Percentiles rank a stretch among this genome's conserved stretches.
These are phyloP conservation scores for Plestiodon gilberti DNA, from an alignment of 2,113 vertebrate genomes.

Conservation along the genomic window DNA sequence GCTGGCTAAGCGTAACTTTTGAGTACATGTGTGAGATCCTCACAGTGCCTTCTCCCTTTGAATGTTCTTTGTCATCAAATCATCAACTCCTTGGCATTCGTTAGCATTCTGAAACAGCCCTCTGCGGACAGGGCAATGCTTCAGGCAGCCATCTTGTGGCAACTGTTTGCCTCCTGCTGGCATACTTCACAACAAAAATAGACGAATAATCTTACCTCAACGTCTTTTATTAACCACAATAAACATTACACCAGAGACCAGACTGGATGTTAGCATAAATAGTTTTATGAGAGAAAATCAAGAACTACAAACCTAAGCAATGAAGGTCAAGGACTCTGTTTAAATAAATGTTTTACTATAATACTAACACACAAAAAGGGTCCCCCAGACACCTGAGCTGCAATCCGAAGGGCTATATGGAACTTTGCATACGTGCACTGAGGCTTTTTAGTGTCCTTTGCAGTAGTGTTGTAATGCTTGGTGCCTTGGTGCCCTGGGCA, in stretches of 20 bases:
- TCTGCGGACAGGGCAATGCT: neutral
- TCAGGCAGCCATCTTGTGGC: neutral
- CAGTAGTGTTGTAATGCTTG: too few species aligned
- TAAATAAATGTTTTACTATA: neutral
- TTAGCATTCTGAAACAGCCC: neutral
- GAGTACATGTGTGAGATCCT: neutral
- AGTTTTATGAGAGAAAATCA: neutral
- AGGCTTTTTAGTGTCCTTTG: too few species aligned
- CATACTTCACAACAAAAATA: neutral
- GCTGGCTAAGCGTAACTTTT: neutral
- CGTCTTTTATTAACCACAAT: neutral
- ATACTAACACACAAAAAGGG: too few species aligned
- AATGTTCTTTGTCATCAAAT: neutral
- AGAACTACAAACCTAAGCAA: neutral
- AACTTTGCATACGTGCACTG: too few species aligned
- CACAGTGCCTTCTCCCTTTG: neutral
- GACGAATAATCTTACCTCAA: neutral
- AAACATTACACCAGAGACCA: neutral
- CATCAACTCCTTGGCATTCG: neutral
- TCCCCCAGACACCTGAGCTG: too few species aligned
- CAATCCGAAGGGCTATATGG: too few species aligned
- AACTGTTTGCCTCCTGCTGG: neutral
- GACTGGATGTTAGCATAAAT: neutral
- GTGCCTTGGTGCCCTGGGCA: too few species aligned
- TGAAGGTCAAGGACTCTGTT: neutral